Percentiles rank a stretch among this genome's conserved stretches.
phyloP scores from a whole-genome alignment of 2,113 vertebrate genomes.

The Ranitomeya imitator region DNA sequence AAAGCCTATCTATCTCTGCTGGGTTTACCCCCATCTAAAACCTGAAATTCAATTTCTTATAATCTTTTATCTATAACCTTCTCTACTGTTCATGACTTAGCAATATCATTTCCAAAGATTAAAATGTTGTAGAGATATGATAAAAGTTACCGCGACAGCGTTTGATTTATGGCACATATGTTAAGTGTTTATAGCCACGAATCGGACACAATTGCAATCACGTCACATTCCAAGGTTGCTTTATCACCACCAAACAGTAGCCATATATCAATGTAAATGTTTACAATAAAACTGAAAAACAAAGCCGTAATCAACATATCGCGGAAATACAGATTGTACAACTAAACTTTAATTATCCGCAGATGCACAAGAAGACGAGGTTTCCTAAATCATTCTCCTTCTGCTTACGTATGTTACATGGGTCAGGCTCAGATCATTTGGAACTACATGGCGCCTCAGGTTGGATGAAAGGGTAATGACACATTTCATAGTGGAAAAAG shows the following conservation, averaged over 20 bases:
- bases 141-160: slow-evolving; percentile 52
- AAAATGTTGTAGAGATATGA: slow-evolving; percentile 54
- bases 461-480: neutral
- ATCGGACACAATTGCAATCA: slow-evolving; percentile 55
- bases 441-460: slow-evolving; percentile 3
- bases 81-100: slow-evolving; percentile 44
- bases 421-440: slow-evolving; percentile 25
- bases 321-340: slow-evolving; percentile 53
- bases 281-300: slow-evolving; percentile 51
- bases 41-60: slow-evolving; percentile 41
- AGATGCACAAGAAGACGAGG: slow-evolving; percentile 14
- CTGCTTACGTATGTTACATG: slow-evolving; percentile 3
- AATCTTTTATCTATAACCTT: slow-evolving; percentile 46
- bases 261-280: slow-evolving; percentile 56
- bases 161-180: slow-evolving; percentile 58
- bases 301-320: slow-evolving; percentile 43
- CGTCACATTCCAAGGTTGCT: slow-evolving; percentile 45
- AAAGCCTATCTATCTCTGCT: slow-evolving; percentile 17
- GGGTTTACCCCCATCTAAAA: neutral
- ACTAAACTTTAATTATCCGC: slow-evolving; percentile 49
- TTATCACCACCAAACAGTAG: slow-evolving; percentile 57
- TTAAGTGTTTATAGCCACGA: slow-evolving; percentile 49
- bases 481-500: slow-evolving; percentile 9
- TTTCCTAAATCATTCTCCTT: slow-evolving; percentile 20
- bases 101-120: slow-evolving; percentile 51